Conservation (phyloP, 2,113 vertebrate species). For the Synodontis membranacea region DNA sequence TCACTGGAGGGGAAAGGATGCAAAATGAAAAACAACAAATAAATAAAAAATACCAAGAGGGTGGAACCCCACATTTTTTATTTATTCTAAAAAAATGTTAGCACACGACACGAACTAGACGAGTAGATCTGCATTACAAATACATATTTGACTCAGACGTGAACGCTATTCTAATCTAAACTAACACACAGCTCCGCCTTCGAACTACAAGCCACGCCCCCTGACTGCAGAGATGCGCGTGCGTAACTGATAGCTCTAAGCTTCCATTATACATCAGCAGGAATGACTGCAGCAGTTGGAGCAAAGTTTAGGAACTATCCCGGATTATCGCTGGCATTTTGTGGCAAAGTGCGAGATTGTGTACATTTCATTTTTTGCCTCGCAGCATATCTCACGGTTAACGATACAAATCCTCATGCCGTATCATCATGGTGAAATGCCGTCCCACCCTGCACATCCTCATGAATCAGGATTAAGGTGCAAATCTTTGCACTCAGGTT, state of each 20-base stretch:
- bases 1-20: not conserved
- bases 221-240: not conserved
- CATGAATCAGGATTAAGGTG: constrained; percentile 28
- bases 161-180: not conserved
- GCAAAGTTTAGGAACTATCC: not conserved
- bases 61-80: not conserved
- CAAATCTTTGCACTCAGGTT: constrained; percentile 7
- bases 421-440: not conserved
- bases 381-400: not conserved
- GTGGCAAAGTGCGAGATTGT: not conserved
- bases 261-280: not conserved
- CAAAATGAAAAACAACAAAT: not conserved
- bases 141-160: not conserved
- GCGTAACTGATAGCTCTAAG: not conserved
- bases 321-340: not conserved
- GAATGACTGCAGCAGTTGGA: too few species aligned
- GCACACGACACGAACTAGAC: not conserved
- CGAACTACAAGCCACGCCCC: not conserved
- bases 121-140: not conserved
- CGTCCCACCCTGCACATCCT: not conserved
- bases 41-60: not conserved
- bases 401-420: constrained; percentile 6
- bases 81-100: too few species aligned
- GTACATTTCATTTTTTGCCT: not conserved
- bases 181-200: not conserved